Evolutionary conservation across 2,113 vertebrate genomes (phyloP).

Genomic region (Fregetta grallaria): DNA sequence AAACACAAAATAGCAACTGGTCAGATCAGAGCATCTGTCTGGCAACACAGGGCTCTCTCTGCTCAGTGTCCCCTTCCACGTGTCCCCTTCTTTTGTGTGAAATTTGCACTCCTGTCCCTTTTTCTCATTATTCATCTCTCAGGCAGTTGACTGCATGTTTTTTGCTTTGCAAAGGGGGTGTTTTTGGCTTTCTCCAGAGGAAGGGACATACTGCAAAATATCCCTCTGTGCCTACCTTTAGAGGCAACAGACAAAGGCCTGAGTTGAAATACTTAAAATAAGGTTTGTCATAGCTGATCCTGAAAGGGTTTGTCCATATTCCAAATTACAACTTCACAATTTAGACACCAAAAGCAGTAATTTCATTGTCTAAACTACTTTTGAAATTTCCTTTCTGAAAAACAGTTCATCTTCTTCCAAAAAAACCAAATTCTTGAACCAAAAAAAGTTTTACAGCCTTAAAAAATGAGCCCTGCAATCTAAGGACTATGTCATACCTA

Average conservation of each 20-base stretch:
- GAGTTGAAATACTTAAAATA: neutral
- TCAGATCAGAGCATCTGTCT: neutral
- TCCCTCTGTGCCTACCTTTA: neutral
- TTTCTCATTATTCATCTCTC: neutral
- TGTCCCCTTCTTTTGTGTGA: neutral
- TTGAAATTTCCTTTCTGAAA: neutral
- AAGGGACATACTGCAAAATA: neutral
- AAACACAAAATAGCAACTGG: neutral
- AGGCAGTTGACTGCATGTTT: rapidly evolving
- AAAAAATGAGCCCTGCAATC: neutral
- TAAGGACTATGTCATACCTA: neutral
- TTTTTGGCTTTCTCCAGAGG: neutral
- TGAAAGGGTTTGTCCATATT: neutral
- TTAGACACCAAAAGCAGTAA: neutral
- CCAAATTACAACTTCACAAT: neutral
- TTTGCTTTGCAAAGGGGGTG: neutral
- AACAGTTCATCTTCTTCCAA: neutral
- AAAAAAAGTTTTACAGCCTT: neutral
- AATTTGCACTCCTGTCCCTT: neutral
- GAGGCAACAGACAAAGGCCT: neutral
- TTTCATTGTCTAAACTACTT: neutral
- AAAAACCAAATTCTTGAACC: neutral
- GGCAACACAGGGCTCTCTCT: neutral
- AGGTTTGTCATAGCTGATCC: neutral
- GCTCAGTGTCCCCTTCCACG: neutral